Base-by-base conservation (phyloP, 2,888 invertebrate species). In the Drosophila bunnanda region DNA sequence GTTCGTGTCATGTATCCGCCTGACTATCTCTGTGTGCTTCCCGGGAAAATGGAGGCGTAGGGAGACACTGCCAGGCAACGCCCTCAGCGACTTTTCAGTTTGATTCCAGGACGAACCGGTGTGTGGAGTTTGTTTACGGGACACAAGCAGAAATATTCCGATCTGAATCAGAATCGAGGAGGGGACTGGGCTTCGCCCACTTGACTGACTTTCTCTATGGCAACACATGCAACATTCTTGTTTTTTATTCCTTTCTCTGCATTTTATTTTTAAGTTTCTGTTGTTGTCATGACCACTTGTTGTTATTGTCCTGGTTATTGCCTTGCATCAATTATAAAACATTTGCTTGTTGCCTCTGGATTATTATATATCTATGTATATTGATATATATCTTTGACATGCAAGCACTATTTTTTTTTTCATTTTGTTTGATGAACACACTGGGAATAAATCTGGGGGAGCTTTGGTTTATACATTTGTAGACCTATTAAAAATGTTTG, bases 281-380 rank as follows among this genome's bases (percentile, higher is more conserved):
- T 79, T 82, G 87, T 82, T 76, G 87, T 76, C 84, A 82, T 80
- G 76, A 76, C 75, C 83, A 80, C 75, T 81, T 78, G 81, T 75
- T 74, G 48, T 58, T 64, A 34, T 59, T 60, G 52, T 65, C 72
- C 67, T 64, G 66, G 75, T 61, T 50, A 57, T 69, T 25, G 57
- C 38, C 50, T 43, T 46, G 72, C 83, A 84, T 75, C 82, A 82
- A 88, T 82, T 82, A 82, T 84, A 88, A 87, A 81, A 64, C 71
- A 50, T 78, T 76, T 70, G 70, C 78, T 68, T 60, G 46, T 79
- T 72, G 48, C 46, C 28, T 36, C 13, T 34, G 36, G 41, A 43
- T 28, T 46, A 46, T 17, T 46, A 74, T 74, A 53, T 54, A 34
- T 50, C 12, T 48, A 6, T 6, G 10, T 28, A 13, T 30, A 30